These are phyloP conservation scores for Troides helena DNA, from an alignment of 2,888 invertebrate species.

Conservation along the genomic window DNA sequence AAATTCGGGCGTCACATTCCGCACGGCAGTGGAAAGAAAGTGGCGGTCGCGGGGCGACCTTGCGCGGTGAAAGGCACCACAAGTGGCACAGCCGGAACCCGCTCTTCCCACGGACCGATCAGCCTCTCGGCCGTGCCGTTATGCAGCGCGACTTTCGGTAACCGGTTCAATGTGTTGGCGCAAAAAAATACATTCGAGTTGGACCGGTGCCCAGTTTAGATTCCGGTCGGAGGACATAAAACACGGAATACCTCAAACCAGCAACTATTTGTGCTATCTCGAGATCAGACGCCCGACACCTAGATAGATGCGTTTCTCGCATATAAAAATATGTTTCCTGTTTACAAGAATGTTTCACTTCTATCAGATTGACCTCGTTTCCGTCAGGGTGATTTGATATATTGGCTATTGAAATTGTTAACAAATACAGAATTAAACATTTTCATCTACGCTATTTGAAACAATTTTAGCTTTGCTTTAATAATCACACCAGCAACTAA, in stretches of 20 bases:
- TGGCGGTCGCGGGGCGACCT: constrained; percentile 77
- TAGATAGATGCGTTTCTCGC: constrained; percentile 4
- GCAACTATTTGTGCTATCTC: constrained; percentile 29
- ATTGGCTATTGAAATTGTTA: background rate
- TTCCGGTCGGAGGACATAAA: constrained; percentile 47
- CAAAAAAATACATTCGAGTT: constrained; percentile 54
- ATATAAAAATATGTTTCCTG: background rate
- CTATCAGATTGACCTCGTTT: background rate
- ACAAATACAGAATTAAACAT: background rate
- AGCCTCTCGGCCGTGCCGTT: constrained; percentile 49
- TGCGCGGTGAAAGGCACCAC: constrained; percentile 76
- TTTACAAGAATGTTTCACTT: background rate
- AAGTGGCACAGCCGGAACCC: constrained; percentile 78
- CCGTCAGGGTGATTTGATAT: background rate
- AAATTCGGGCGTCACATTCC: constrained; percentile 76
- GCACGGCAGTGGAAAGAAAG: constrained; percentile 62
- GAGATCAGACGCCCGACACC: constrained; percentile 11
- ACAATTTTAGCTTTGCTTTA: background rate
- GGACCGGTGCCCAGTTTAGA: constrained; percentile 47
- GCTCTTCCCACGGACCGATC: constrained; percentile 66
- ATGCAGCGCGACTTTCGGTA: constrained; percentile 63
- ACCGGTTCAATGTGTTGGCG: constrained; percentile 56
- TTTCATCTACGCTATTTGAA: too few relatives aligned
- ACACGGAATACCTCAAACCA: constrained; percentile 46
- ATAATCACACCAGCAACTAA: background rate